phyloP scores from a whole-genome alignment of 2,113 vertebrate genomes.

The Alexandromys fortis region DNA sequence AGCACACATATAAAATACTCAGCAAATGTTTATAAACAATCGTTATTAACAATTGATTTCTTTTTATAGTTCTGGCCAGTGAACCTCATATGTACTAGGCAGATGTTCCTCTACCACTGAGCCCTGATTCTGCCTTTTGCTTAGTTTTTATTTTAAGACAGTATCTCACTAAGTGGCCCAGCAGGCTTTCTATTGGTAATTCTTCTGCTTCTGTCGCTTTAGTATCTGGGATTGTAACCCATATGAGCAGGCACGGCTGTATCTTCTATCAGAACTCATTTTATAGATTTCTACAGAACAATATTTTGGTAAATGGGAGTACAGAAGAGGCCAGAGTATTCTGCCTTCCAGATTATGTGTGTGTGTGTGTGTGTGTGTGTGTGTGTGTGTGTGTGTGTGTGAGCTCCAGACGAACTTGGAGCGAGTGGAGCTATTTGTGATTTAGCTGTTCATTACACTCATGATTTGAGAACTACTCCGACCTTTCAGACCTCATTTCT shows the following conservation, averaged over 20 bases:
- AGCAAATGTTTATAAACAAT: not conserved
- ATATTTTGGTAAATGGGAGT: not conserved
- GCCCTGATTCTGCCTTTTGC: not conserved
- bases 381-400: no score
- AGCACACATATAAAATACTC: no score
- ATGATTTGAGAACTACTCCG: slow-evolving; percentile 72
- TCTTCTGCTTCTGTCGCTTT: no score
- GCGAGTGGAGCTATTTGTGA: not conserved
- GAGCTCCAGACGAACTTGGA: not conserved
- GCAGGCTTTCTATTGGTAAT: not conserved
- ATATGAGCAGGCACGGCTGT: not conserved
- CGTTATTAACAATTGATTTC: not conserved
- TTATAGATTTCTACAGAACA: slow-evolving; percentile 29
- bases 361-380: no score
- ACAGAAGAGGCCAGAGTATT: not conserved
- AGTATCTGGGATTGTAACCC: not conserved
- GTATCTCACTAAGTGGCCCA: not conserved
- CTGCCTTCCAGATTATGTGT: not conserved
- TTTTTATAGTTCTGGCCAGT: not conserved
- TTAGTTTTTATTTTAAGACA: not conserved
- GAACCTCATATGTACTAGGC: not conserved
- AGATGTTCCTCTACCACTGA: not conserved
- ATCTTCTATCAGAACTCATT: not conserved
- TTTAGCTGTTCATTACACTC: slow-evolving; percentile 75
- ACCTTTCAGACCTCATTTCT: slow-evolving; percentile 79